Evolutionary conservation across 2,113 vertebrate species (phyloP), one percentile per base, ranked within the genome.

Genomic region (Heterotis niloticus): DNA sequence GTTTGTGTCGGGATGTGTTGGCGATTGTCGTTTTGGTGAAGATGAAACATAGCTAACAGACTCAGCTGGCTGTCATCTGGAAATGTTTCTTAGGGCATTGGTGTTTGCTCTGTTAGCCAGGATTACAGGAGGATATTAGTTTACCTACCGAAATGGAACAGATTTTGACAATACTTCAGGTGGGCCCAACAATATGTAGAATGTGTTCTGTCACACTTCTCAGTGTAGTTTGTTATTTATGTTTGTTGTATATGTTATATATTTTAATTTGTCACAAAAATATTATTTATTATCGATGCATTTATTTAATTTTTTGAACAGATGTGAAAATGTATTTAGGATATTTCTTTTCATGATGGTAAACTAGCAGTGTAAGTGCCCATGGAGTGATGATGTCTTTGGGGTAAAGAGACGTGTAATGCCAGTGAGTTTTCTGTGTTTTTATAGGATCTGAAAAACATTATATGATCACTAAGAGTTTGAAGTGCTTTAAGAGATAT

Each of bases 401-500:
- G 20, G 59, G 11, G 3, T 14, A 3, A 3, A 62, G 2, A 62
- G 59, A 20, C 11, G 14, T 2, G 59, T 62, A 62, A 62, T 11
- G 10, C 3, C 14, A 20, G 14, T 20, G 3, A 62, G 59, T 62
- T 17, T 17, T 62, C 1, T 44, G 7, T 62, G 10, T 62, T 20
- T 44, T 44, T 52, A 11, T 23, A 23, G 16, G 34, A 11, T 26
- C 20, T 64, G 71, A 57, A 80, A 18, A 76, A 56, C 29, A 78
- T 54, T 57, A 71, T 44, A 77, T 28, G 23, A 4, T 65, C 44
- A 11, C 5, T 24, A 28, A 44, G 60, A 54, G 29, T 20, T 18
- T 54, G 65, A 59, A 13, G 44, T 29, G 64, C 52, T 14, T 68
- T 77, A 66, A 79, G 75, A 81, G 34, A 16, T 86, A 84, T 85